Evolutionary conservation across 2,888 invertebrate species (phyloP).

Genomic region (Calameuta idolon): DNA sequence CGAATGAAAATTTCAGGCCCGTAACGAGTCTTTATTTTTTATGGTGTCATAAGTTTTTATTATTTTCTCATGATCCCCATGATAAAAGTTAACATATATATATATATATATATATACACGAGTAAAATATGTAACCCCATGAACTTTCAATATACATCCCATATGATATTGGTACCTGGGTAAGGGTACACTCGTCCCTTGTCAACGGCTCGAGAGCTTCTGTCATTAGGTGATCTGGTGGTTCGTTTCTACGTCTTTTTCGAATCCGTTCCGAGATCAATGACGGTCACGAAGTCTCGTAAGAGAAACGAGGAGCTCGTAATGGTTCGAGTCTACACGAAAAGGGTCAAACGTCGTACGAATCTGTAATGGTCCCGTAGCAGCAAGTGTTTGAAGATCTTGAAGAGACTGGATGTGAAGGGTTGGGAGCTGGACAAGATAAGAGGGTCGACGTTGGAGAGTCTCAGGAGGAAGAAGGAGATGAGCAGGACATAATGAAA

Average conservation of each 20-base stretch:
- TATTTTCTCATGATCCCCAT: background rate
- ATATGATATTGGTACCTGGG: background rate
- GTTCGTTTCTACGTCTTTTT: background rate
- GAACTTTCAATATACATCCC: background rate
- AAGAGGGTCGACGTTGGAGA: background rate
- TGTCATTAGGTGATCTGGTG: background rate
- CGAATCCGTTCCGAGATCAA: background rate
- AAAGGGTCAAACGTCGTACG: background rate
- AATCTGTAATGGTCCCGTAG: background rate
- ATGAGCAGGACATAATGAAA: slow-evolving; percentile 36
- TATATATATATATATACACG: too few species aligned
- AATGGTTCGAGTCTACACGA: background rate
- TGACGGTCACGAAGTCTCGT: background rate
- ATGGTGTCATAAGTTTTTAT: background rate
- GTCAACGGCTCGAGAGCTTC: background rate
- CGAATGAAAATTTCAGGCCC: background rate
- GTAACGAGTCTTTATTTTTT: background rate
- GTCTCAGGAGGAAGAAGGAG: background rate
- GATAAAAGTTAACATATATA: background rate
- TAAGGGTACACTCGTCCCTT: background rate
- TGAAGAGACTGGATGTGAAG: background rate
- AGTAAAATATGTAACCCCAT: background rate
- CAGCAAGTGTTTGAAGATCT: background rate
- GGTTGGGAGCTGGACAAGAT: background rate
- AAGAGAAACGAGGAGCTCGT: background rate